Percentiles rank a stretch among this genome's conserved stretches.
Evolutionary conservation across 1,140 invertebrate genomes (phyloP).

Genomic region (Drosophila bocki): DNA sequence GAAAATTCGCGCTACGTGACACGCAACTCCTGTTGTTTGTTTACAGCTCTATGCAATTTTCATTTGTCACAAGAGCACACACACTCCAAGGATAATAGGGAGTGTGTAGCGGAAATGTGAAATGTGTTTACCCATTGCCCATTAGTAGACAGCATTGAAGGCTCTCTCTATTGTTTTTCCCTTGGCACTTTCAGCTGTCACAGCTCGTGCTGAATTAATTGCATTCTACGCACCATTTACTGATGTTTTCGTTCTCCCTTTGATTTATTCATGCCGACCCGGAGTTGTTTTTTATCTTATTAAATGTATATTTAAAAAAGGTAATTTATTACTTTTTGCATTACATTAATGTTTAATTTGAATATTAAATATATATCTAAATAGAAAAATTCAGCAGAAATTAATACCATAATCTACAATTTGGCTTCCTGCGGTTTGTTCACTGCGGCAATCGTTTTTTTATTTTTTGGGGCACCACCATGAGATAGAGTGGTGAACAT

Average conservation of each 20-base stretch:
- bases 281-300: not conserved
- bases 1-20: slow-evolving; percentile 53
- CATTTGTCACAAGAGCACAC: slow-evolving; percentile 49
- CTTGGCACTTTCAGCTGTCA: not conserved
- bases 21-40: slow-evolving; percentile 38
- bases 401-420: slow-evolving; percentile 3
- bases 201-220: slow-evolving; percentile 40
- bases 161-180: slow-evolving; percentile 14
- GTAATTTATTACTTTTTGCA: not conserved
- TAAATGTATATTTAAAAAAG: not conserved
- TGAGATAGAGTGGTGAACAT: slow-evolving; percentile 12
- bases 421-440: slow-evolving; percentile 9
- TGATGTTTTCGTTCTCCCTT: not conserved
- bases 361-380: slow-evolving; percentile 1
- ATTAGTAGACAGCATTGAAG: slow-evolving; percentile 33
- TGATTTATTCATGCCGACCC: slow-evolving; percentile 29
- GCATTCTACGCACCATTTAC: slow-evolving; percentile 32
- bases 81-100: not conserved
- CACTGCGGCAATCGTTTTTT: too few species aligned
- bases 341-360: not conserved
- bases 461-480: not conserved
- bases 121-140: slow-evolving; percentile 40
- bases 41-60: slow-evolving; percentile 51
- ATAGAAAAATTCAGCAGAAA: not conserved
- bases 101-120: slow-evolving; percentile 21